Evolutionary conservation across 2,113 vertebrate species (phyloP).

Genomic region (Pipa parva): DNA sequence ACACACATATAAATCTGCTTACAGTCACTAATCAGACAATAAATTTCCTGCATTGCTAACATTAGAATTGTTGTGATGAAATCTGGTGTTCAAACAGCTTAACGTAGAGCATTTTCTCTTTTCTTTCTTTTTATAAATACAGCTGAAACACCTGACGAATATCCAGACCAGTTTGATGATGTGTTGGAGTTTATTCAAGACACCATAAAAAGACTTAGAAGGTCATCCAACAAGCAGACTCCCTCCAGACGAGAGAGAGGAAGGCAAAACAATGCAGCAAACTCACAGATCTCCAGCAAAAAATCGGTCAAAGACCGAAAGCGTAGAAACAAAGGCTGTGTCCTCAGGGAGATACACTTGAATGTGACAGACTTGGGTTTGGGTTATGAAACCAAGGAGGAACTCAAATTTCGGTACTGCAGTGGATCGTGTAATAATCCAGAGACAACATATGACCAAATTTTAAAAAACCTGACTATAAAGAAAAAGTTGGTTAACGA

Average conservation of each 20-base stretch:
- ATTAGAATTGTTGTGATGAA: not conserved
- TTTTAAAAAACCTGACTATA: conserved; percentile 92
- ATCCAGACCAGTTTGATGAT: conserved; percentile 87
- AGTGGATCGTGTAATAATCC: conserved; percentile 87
- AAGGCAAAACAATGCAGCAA: conserved; percentile 64
- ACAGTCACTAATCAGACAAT: not conserved
- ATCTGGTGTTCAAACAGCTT: not conserved
- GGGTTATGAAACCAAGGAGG: conserved; percentile 95
- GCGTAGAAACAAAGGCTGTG: conserved; percentile 78
- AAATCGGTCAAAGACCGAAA: conserved; percentile 63
- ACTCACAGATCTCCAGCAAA: conserved; percentile 57
- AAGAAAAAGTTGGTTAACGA: conserved; percentile 89
- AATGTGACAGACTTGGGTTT: conserved; percentile 94
- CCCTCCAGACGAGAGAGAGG: conserved; percentile 69
- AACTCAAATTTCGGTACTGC: conserved; percentile 93
- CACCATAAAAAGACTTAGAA: conserved; percentile 83
- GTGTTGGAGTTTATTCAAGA: conserved; percentile 95
- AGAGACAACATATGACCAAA: conserved; percentile 94
- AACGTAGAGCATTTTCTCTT: conserved; percentile 18
- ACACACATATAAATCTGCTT: not conserved
- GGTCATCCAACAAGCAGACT: conserved; percentile 72
- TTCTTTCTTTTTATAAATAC: conserved; percentile 53
- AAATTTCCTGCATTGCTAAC: not conserved
- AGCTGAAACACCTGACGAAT: conserved; percentile 79
- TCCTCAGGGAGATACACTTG: conserved; percentile 89